phyloP scores from a whole-genome alignment of 2,113 vertebrate genomes.

The Megaceryle maxima region DNA sequence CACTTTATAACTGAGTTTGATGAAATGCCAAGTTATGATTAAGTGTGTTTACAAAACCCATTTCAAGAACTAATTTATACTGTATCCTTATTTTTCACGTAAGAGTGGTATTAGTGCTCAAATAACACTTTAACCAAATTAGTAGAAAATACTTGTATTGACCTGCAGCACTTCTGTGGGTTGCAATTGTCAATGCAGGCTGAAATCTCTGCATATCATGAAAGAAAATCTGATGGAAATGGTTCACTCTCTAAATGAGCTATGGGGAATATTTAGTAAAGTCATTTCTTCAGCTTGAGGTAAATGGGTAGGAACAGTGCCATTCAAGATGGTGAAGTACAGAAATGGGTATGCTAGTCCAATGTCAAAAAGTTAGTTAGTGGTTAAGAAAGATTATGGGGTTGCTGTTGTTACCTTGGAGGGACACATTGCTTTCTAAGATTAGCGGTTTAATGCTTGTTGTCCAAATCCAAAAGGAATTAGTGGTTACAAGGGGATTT shows the following conservation, averaged over 20 bases:
- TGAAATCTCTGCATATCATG: neutral
- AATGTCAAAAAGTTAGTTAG: neutral
- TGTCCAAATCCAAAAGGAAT: neutral
- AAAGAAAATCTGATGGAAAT: neutral
- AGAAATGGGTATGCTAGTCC: neutral
- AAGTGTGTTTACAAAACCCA: neutral
- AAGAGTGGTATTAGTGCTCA: neutral
- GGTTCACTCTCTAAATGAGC: neutral
- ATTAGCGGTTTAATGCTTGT: neutral
- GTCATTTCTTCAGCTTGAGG: neutral
- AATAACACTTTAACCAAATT: neutral
- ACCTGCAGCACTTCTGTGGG: neutral
- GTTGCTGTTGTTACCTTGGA: neutral
- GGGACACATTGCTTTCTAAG: neutral
- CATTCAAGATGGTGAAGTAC: neutral
- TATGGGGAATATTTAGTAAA: neutral
- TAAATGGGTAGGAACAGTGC: neutral
- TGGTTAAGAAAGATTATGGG: neutral
- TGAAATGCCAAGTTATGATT: neutral
- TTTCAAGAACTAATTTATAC: neutral
- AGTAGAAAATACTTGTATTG: conserved; percentile 14
- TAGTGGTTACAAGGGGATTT: neutral
- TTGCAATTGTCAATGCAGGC: neutral
- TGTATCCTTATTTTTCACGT: neutral
- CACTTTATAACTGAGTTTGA: neutral